Evolutionary conservation across 2,797 vertebrate genomes (phyloP).

Genomic region (Enoplosus armatus): DNA sequence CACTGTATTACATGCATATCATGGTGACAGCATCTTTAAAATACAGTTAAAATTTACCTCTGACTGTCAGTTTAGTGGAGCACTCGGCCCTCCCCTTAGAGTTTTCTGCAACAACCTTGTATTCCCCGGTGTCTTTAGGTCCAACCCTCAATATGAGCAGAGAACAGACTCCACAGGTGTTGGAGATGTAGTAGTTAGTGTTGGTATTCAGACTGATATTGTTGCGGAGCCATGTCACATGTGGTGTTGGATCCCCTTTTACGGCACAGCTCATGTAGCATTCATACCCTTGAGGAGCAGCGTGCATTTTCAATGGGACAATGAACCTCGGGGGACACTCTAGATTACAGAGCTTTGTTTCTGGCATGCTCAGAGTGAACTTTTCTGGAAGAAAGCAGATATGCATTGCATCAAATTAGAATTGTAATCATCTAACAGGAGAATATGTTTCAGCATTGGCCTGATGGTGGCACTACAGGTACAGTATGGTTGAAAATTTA

Average conservation of each 20-base stretch:
- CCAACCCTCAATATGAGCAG: slow-evolving; percentile 88
- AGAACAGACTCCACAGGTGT: slow-evolving; percentile 93
- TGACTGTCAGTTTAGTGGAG: slow-evolving; percentile 88
- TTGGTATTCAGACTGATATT: slow-evolving; percentile 88
- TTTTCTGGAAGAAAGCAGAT: slow-evolving; percentile 81
- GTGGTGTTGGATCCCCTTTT: slow-evolving; percentile 88
- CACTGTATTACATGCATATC: not conserved
- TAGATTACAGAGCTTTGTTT: slow-evolving; percentile 81
- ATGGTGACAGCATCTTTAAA: not conserved
- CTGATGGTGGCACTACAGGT: not conserved
- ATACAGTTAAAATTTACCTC: slow-evolving; percentile 80
- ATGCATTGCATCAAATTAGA: not conserved
- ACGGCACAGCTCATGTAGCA: slow-evolving; percentile 95
- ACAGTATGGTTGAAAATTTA: not conserved
- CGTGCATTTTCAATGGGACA: slow-evolving; percentile 89
- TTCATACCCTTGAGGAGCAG: slow-evolving; percentile 90
- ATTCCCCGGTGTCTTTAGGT: slow-evolving; percentile 88
- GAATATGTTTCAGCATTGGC: not conserved
- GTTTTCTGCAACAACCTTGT: slow-evolving; percentile 89
- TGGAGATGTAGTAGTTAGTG: slow-evolving; percentile 87
- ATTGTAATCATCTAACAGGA: not conserved
- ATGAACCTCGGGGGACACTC: slow-evolving; percentile 88
- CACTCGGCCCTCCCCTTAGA: slow-evolving; percentile 84
- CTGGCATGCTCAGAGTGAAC: slow-evolving; percentile 77
- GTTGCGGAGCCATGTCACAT: slow-evolving; percentile 92